Evolutionary conservation across 2,113 vertebrate species (phyloP).

Genomic region (Rhabdomys dilectus): DNA sequence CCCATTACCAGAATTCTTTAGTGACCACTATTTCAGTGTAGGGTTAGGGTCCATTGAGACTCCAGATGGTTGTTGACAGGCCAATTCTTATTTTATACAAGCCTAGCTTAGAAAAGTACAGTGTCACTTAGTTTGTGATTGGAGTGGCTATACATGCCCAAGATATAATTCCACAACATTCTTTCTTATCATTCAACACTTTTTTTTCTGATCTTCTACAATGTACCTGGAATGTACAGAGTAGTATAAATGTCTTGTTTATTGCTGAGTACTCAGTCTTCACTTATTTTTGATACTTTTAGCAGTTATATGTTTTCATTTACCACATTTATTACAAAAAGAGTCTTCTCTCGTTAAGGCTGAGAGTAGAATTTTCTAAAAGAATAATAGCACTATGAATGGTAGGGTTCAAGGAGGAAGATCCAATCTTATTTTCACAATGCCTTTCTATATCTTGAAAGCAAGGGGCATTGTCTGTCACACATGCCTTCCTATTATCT

Average conservation of each 20-base stretch:
- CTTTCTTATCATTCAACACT: not conserved
- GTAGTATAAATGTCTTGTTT: not conserved
- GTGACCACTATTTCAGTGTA: not conserved
- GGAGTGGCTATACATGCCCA: not conserved
- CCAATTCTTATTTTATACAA: not conserved
- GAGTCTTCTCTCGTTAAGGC: not conserved
- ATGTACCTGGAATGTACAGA: not conserved
- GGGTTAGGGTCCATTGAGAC: not conserved
- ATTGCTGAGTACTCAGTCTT: not conserved
- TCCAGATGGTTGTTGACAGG: not conserved
- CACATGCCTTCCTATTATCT: not conserved
- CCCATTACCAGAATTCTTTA: not conserved
- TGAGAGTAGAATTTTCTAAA: not conserved
- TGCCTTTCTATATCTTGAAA: not conserved
- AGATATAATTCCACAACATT: not conserved
- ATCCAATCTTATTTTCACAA: not conserved
- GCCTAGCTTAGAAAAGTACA: not conserved
- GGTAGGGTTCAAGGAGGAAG: not conserved
- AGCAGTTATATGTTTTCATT: not conserved
- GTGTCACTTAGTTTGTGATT: not conserved
- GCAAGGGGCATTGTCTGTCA: not conserved
- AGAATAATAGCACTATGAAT: not conserved
- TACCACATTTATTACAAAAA: not conserved
- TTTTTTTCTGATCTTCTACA: fast-evolving
- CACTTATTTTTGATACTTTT: not conserved